phyloP scores from a whole-genome alignment of 2,888 invertebrate species.

The Tipula vernalis region DNA sequence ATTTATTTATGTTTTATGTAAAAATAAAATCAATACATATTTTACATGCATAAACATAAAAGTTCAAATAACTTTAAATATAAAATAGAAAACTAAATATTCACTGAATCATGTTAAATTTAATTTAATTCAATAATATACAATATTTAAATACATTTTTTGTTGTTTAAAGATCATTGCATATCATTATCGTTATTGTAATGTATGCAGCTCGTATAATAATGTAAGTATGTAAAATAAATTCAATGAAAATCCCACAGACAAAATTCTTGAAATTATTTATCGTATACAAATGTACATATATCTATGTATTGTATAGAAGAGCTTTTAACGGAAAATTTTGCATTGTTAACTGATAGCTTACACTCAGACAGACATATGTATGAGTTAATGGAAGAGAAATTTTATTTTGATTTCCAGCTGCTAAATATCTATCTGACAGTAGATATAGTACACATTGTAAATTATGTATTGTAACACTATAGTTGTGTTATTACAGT shows the following conservation, averaged over 20 bases:
- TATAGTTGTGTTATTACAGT: not conserved
- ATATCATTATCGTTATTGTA: not conserved
- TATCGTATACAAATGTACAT: not conserved
- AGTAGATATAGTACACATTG: not conserved
- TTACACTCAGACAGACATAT: not conserved
- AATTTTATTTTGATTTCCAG: not conserved
- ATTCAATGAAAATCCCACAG: not conserved
- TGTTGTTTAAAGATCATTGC: not conserved
- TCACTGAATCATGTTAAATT: not conserved
- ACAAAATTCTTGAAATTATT: not conserved
- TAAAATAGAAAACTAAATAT: not conserved
- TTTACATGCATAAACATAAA: not conserved
- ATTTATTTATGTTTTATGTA: not conserved
- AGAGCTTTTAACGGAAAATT: not conserved
- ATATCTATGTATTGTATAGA: not conserved
- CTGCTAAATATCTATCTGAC: not conserved
- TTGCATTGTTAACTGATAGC: not conserved
- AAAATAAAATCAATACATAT: not conserved
- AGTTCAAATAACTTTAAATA: not conserved
- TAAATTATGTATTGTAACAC: not conserved
- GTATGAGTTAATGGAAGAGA: not conserved
- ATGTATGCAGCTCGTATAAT: not conserved
- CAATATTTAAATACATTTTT: not conserved
- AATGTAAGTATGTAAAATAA: not conserved
- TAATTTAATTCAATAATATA: not conserved